These are phyloP conservation scores for Himalopsyche phryganea DNA, from an alignment of 1,140 invertebrate genomes.

Conservation along the genomic window DNA sequence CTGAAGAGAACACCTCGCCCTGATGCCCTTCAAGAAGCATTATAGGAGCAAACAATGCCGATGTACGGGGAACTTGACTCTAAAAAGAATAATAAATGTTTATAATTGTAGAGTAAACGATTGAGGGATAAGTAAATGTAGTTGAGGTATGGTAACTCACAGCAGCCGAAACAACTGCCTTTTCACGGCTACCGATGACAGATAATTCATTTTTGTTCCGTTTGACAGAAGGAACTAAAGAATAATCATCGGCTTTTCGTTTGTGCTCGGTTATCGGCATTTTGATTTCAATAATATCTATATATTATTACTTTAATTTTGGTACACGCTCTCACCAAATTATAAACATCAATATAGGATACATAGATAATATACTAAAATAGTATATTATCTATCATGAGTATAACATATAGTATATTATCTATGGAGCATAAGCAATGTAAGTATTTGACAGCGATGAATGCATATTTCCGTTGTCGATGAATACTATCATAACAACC, in stretches of 20 bases:
- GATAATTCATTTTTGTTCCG: slow-evolving; percentile 66
- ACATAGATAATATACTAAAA: no score
- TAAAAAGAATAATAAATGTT: slow-evolving; percentile 1
- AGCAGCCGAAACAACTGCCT: slow-evolving; percentile 60
- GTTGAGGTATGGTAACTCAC: slow-evolving; percentile 35
- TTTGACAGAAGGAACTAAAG: slow-evolving; percentile 66
- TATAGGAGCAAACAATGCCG: slow-evolving; percentile 86
- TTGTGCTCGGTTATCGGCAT: slow-evolving; percentile 54
- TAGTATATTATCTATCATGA: no score
- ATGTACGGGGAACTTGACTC: slow-evolving; percentile 71
- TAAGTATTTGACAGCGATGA: no score
- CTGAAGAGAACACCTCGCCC: slow-evolving; percentile 89
- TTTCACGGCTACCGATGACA: slow-evolving; percentile 61
- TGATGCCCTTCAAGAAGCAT: slow-evolving; percentile 97
- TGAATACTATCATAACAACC: no score
- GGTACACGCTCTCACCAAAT: no score
- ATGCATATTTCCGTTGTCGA: no score
- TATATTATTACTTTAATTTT: no score
- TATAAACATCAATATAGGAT: no score
- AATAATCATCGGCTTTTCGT: slow-evolving; percentile 67
- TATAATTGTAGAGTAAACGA: neutral
- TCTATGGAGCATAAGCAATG: no score
- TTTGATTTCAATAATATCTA: no score
- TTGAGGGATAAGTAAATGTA: neutral
- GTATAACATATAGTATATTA: neutral